Base-by-base conservation (phyloP, 2,797 vertebrate genomes). In the Gephyroberyx darwinii region DNA sequence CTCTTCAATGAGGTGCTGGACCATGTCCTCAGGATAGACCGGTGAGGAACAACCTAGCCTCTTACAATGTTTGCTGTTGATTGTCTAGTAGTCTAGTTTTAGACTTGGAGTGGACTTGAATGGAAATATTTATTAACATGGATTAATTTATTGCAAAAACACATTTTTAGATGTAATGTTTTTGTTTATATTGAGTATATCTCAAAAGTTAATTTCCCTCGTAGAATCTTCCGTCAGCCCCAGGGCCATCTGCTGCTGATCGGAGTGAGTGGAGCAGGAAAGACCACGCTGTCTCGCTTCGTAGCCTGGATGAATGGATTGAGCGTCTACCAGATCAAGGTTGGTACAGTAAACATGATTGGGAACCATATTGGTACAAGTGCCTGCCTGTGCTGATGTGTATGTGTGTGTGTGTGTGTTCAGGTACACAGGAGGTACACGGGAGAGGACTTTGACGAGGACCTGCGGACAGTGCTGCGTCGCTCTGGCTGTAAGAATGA, bases 291-390 rank as follows among this genome's bases (percentile, higher is more conserved):
- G 31, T 99, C 98, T 3, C 96, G 98, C 73, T 99, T 99, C 2
- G 98, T 99, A 53, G 98, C 98, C 81, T 99, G 98, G 98, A 99
- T 99, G 98, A 99, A 99, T 0, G 98, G 98, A 45, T 90, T 99
- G 54, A 99, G 98, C 8, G 98, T 99, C 45, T 99, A 99, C 86
- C 98, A 99, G 90, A 99, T 99, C 75, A 99, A 99, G 96, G 98
- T 99, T 52, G 4, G 86, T 84, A 14, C 13, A 26, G 10, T 5
- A 20, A 1, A 41, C 3, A 2, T 53, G 57, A 37, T n/a, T 62
- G 64, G 1, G 2, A 50, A 12, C 22, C 3, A 4, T 41, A 8
- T 20, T 12, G 4, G n/a, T 43, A 19, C 6, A 47, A 0, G 47
- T 41, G 1, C 8, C 2, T 19, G 2, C 57, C 14, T 68, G 22